Evolutionary conservation across 2,113 vertebrate species (phyloP).

Genomic region (Ifrita kowaldi): DNA sequence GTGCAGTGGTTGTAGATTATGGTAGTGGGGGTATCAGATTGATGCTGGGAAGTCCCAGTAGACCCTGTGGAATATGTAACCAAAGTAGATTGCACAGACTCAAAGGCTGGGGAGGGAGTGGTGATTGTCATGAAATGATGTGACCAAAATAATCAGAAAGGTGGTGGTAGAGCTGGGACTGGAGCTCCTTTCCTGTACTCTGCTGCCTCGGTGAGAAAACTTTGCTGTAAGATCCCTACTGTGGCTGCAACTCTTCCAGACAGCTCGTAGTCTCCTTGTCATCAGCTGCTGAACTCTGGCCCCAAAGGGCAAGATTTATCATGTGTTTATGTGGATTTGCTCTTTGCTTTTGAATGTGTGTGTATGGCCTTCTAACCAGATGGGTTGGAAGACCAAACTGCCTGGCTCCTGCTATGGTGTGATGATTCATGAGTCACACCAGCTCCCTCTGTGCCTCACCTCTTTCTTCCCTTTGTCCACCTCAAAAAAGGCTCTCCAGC

Average conservation of each 20-base stretch:
- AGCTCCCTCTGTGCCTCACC: background rate
- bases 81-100: background rate
- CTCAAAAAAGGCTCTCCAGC: background rate
- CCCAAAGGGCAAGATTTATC: background rate
- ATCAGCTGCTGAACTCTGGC: background rate
- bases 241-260: background rate
- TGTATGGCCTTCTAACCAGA: background rate
- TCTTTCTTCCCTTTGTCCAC: background rate
- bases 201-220: background rate
- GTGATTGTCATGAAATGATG: background rate
- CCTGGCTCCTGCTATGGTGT: background rate
- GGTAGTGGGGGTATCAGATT: background rate
- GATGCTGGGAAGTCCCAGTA: background rate
- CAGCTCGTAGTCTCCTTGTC: fast-evolving
- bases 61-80: background rate
- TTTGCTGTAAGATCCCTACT: background rate
- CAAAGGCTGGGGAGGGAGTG: background rate
- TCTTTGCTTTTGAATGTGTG: background rate
- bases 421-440: background rate
- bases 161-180: background rate
- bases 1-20: background rate
- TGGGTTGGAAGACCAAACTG: background rate
- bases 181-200: background rate
- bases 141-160: background rate
- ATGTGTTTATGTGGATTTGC: background rate